A percentile compares a stretch with the other conserved stretches of the same genome.
phyloP scores from a whole-genome alignment of 1,140 invertebrate genomes.

The Diuraphis noxia region DNA sequence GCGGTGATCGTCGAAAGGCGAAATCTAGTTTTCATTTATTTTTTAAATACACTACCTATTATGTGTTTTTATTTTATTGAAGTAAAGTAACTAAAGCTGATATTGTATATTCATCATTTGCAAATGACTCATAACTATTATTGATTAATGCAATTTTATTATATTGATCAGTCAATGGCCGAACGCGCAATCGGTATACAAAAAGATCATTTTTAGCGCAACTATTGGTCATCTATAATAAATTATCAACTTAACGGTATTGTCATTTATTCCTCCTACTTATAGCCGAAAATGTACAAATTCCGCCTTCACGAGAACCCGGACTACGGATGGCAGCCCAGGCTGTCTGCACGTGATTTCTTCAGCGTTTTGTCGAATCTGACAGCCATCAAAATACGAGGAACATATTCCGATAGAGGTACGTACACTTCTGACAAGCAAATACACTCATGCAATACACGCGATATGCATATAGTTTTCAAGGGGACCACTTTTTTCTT shows the following conservation, averaged over 20 bases:
- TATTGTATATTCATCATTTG: too few species aligned
- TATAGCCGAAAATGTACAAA: slow-evolving; percentile 71
- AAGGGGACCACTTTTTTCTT: not conserved
- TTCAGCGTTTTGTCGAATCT: slow-evolving; percentile 90
- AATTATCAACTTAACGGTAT: not conserved
- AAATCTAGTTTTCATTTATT: too few species aligned
- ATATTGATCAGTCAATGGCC: not conserved
- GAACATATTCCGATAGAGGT: slow-evolving; percentile 81
- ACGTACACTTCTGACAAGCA: not conserved
- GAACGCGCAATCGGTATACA: not conserved
- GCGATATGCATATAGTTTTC: not conserved
- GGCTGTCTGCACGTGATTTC: slow-evolving; percentile 81
- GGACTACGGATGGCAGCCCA: slow-evolving; percentile 89
- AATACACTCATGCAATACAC: too few species aligned
- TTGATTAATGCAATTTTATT: not conserved
- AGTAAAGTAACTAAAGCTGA: not conserved
- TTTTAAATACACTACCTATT: not conserved
- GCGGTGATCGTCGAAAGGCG: too few species aligned
- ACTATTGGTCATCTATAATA: not conserved
- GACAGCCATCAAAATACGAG: slow-evolving; percentile 91
- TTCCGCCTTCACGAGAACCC: slow-evolving; percentile 90
- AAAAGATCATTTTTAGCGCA: not conserved
- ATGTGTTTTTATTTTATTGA: not conserved
- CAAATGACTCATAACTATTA: not conserved
- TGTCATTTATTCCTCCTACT: not conserved